These are phyloP conservation scores for Eptesicus fuscus DNA, from an alignment of 2,113 vertebrate species.

Conservation along the genomic window DNA sequence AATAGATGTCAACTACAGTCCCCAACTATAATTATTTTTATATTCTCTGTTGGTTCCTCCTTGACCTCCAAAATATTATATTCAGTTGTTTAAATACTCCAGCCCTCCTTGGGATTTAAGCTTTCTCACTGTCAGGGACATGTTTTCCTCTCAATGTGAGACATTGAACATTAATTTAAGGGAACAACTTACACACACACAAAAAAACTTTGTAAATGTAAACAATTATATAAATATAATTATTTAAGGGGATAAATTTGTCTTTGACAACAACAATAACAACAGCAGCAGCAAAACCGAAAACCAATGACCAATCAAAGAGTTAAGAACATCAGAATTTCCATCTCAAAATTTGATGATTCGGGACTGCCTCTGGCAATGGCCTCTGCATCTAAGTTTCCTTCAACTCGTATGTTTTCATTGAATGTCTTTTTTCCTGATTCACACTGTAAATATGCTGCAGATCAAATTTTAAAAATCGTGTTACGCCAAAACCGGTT, in stretches of 20 bases:
- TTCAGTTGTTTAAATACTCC: neutral
- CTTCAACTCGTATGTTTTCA: neutral
- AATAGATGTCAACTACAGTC: neutral
- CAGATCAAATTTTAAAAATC: neutral
- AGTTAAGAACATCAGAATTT: neutral
- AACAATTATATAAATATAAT: neutral
- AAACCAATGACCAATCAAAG: too few relatives aligned
- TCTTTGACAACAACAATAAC: neutral
- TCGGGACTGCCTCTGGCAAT: neutral
- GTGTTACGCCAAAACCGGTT: too few relatives aligned
- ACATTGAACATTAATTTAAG: neutral
- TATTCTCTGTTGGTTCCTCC: neutral
- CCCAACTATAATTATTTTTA: neutral
- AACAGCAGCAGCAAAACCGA: too few relatives aligned
- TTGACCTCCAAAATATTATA: neutral
- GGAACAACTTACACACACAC: neutral
- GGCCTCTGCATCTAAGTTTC: neutral
- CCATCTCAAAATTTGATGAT: neutral
- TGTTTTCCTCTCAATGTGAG: neutral
- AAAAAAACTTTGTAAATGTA: neutral
- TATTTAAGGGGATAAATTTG: neutral
- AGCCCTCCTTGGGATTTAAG: neutral
- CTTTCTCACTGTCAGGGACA: neutral
- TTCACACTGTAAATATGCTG: neutral
- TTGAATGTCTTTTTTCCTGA: neutral